A percentile compares a stretch with the other conserved stretches of the same genome.
phyloP scores from a whole-genome alignment of 2,797 vertebrate genomes.

The Pipistrellus nathusii region DNA sequence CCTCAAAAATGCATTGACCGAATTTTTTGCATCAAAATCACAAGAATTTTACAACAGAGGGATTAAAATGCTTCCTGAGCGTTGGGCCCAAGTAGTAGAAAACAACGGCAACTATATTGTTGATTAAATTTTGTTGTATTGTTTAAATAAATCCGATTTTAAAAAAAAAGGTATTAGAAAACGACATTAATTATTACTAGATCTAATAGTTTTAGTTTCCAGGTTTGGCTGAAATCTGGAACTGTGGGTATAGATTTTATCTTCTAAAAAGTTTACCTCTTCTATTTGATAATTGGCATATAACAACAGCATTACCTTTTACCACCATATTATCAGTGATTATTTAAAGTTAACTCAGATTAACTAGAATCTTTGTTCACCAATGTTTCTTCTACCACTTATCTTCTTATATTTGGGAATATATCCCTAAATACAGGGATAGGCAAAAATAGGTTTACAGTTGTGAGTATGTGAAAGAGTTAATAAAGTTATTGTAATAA shows the following conservation, averaged over 20 bases:
- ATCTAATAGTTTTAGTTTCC: constrained; percentile 23
- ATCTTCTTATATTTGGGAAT: background rate
- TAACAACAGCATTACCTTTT: background rate
- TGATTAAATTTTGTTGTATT: no score
- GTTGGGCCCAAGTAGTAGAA: no score
- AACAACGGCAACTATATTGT: no score
- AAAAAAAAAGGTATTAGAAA: no score
- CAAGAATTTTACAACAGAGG: no score
- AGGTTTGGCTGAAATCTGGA: background rate
- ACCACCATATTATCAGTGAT: background rate
- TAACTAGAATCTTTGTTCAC: background rate
- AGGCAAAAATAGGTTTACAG: background rate
- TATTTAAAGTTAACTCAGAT: constrained; percentile 15
- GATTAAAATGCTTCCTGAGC: no score
- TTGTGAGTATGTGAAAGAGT: background rate
- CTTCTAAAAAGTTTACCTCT: background rate
- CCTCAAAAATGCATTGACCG: no score
- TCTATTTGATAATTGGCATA: background rate
- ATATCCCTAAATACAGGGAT: background rate
- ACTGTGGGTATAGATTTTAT: background rate
- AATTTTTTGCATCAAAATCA: no score
- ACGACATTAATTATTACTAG: no score
- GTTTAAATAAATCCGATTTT: no score
- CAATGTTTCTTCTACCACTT: background rate
- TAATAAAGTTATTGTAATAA: background rate